Evolutionary conservation across 2,888 invertebrate species (phyloP), one percentile per base, ranked within the genome.

Genomic region (Campoplex capitator): DNA sequence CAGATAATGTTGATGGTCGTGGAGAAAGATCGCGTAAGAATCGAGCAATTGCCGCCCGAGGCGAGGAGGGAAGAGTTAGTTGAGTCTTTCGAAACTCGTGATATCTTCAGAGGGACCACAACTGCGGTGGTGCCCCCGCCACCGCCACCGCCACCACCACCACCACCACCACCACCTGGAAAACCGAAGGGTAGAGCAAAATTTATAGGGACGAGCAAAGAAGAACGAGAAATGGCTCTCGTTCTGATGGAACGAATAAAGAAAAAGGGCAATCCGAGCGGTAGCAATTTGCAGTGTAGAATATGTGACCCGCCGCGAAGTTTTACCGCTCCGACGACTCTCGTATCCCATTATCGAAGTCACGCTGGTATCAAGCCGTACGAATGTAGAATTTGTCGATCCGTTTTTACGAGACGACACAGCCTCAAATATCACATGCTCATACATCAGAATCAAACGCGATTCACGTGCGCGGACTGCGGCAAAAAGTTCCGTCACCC

Each of bases 291-390:
- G 35, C 94, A 95, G 81, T 96, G 96, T 91, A 95, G 95, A 88
- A 96, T 96, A 77, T 96, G 96, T 89, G 94, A 95, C 86, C 95
- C 95, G 11, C 94, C 95, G 11, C 95, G 96, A 81, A 95, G 95
- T 70, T 96, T 96, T 90, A 96, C 96, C 7, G 96, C 96, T 8
- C 95, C 95, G 28, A 96, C 96, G 35, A 96, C 96, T 4, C 94
- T 96, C 18, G 95, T 96, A 88, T 95, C 95, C 58, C 96, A 96
- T 91, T 96, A 96, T 91, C 94, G 96, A 51, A 96, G 96, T 90
- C 96, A 96, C 92, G 96, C 96, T 93, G 96, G 96, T 58, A 96
- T 96, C 89, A 96, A 96, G 90, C 96, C 96, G 1, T 96, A 95
- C 90, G 95, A 95, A 86, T 96, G 96, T 92, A 94, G 95, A 75